Conservation (phyloP, 1,140 invertebrate species). For the Eupristina koningsbergeri region DNA sequence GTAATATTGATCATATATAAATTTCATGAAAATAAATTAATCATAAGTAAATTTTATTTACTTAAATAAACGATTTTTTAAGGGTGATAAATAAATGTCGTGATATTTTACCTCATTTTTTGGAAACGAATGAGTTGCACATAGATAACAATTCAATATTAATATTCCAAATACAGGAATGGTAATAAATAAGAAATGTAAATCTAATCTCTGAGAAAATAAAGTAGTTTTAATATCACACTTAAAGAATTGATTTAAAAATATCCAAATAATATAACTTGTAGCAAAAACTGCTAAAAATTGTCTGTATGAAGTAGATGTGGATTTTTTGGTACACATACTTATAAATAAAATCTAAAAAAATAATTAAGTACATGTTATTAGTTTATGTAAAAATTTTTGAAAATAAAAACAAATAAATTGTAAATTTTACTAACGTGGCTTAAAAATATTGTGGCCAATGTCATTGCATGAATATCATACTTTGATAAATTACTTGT, state of each 20-base stretch:
- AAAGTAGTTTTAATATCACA: constrained; percentile 42
- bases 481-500: constrained; percentile 73
- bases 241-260: constrained; percentile 57
- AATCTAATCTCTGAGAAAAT: constrained; percentile 32
- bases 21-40: constrained; percentile 26
- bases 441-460: constrained; percentile 61
- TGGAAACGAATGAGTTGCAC: constrained; percentile 33
- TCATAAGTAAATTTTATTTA: no score
- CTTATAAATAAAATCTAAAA: constrained; percentile 59
- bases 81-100: neutral
- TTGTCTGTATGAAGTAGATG: constrained; percentile 42
- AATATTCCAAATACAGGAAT: constrained; percentile 42
- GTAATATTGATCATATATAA: neutral
- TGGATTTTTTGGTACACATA: constrained; percentile 40
- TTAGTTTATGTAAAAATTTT: neutral
- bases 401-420: constrained; percentile 29
- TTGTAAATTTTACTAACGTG: constrained; percentile 60
- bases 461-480: constrained; percentile 69
- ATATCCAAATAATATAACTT: constrained; percentile 54
- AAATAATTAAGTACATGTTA: constrained; percentile 16
- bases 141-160: constrained; percentile 53
- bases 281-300: constrained; percentile 49
- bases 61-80: no score
- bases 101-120: constrained; percentile 16
- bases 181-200: constrained; percentile 43